phyloP scores from a whole-genome alignment of 2,888 invertebrate genomes.

The Argynnis bischoffii region DNA sequence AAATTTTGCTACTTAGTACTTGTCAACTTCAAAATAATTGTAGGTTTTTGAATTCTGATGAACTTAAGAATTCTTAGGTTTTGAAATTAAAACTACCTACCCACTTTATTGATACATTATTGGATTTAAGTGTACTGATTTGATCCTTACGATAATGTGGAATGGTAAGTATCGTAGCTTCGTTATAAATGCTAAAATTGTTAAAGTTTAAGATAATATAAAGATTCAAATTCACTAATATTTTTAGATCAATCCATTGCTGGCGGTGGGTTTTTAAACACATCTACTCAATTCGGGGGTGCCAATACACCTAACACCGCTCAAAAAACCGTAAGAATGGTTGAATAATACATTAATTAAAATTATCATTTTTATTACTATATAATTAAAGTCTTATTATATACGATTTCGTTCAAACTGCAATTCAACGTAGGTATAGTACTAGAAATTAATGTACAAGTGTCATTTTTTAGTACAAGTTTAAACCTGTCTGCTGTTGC shows the following conservation, averaged over 20 bases:
- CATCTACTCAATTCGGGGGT: constrained; percentile 74
- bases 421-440: too few relatives aligned
- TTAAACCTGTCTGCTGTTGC: too few relatives aligned
- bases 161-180: constrained; percentile 38
- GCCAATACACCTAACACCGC: constrained; percentile 71
- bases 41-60: too few relatives aligned
- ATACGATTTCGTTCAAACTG: too few relatives aligned
- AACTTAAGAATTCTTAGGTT: too few relatives aligned
- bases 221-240: not conserved
- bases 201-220: not conserved
- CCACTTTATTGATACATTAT: not conserved
- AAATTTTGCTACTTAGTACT: too few relatives aligned
- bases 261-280: constrained; percentile 76
- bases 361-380: not conserved
- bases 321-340: constrained; percentile 63
- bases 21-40: too few relatives aligned
- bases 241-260: constrained; percentile 72
- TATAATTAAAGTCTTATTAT: not conserved
- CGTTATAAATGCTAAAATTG: not conserved
- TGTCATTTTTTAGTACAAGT: too few relatives aligned
- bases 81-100: not conserved
- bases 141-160: constrained; percentile 33
- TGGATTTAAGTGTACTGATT: not conserved
- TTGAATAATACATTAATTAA: not conserved
- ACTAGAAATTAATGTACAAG: too few relatives aligned